phyloP scores from a whole-genome alignment of 2,113 vertebrate species.

The Bagarius yarrelli region DNA sequence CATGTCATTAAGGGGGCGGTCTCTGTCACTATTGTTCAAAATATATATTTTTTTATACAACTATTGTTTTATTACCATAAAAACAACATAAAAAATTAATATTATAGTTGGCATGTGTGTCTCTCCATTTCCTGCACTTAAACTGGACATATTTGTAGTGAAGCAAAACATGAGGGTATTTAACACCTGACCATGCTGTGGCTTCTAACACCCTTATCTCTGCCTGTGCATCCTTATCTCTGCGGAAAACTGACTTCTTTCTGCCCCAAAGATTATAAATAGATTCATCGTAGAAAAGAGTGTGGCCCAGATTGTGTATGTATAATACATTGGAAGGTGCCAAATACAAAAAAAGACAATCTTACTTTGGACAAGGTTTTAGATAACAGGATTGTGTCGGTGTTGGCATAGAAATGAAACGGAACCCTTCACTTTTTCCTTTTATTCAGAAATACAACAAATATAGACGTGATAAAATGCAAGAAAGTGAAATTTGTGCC shows the following conservation, averaged over 20 bases:
- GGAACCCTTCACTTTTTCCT: neutral
- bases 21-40: no score
- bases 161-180: conserved; percentile 50
- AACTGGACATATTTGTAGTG: conserved; percentile 49
- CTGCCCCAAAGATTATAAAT: conserved; percentile 21
- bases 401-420: neutral
- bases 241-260: conserved; percentile 39
- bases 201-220: conserved; percentile 36
- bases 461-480: neutral
- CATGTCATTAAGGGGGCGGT: neutral
- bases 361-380: neutral
- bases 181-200: conserved; percentile 40
- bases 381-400: neutral
- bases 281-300: conserved; percentile 20
- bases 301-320: conserved; percentile 1
- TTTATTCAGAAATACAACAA: no score
- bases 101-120: neutral
- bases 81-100: no score
- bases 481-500: neutral
- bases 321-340: neutral
- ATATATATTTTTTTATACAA: no score
- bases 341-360: neutral
- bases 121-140: neutral
- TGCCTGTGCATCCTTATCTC: conserved; percentile 41
- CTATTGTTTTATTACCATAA: no score